Evolutionary conservation across 1,140 invertebrate species (phyloP).

Genomic region (Cecropterus lyciades): DNA sequence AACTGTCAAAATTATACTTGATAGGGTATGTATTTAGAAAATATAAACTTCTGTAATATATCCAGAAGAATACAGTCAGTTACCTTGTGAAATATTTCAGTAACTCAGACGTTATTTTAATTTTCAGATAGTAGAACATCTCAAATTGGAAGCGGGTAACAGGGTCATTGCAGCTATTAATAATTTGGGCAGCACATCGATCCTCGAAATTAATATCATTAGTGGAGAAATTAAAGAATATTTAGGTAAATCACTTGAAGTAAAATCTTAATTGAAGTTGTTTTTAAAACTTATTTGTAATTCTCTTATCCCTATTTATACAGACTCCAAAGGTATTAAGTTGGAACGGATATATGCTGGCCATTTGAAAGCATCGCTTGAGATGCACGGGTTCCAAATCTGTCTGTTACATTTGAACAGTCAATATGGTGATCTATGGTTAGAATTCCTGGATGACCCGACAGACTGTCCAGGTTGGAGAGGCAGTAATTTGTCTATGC

Average conservation of each 20-base stretch:
- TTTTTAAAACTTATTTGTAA: neutral
- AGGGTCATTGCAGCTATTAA: constrained; percentile 90
- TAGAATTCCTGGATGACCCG: constrained; percentile 85
- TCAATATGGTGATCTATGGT: constrained; percentile 73
- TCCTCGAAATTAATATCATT: constrained; percentile 92
- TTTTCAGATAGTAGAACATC: constrained; percentile 65
- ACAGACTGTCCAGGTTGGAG: constrained; percentile 87
- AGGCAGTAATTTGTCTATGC: constrained; percentile 51
- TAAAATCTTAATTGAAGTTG: too few relatives aligned
- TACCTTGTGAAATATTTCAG: too few relatives aligned
- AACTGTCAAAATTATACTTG: constrained; percentile 80
- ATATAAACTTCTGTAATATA: too few relatives aligned
- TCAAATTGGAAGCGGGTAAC: constrained; percentile 83
- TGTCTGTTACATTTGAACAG: constrained; percentile 87
- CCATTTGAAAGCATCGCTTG: constrained; percentile 91
- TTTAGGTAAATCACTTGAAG: constrained; percentile 84
- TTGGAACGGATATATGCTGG: constrained; percentile 89
- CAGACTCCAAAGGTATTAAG: constrained; percentile 84
- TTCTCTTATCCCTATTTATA: constrained; percentile 37
- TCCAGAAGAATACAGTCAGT: too few relatives aligned
- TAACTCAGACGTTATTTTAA: too few relatives aligned
- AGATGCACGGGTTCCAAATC: constrained; percentile 92
- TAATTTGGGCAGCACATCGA: constrained; percentile 91
- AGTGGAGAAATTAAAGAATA: constrained; percentile 88
- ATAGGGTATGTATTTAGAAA: constrained; percentile 62